Conservation (phyloP, 2,797 vertebrate species). For the Zenarchopterus dispar region DNA sequence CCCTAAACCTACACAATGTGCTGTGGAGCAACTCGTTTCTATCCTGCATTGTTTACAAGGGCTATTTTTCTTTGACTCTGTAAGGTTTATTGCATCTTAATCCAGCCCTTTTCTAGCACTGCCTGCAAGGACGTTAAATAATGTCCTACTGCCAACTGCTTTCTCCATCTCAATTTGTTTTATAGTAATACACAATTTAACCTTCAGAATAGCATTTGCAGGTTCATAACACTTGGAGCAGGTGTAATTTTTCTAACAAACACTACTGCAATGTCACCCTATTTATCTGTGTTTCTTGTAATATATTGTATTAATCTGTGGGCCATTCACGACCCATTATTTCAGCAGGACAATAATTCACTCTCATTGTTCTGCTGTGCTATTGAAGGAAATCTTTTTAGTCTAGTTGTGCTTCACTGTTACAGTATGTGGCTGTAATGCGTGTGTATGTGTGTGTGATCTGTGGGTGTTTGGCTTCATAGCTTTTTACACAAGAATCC, state of each 20-base stretch:
- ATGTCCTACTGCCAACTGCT: slow-evolving; percentile 76
- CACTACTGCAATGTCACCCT: slow-evolving; percentile 84
- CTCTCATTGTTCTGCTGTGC: slow-evolving; percentile 74
- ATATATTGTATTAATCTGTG: slow-evolving; percentile 85
- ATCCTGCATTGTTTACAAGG: slow-evolving; percentile 79
- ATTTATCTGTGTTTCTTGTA: slow-evolving; percentile 86
- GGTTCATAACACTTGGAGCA: slow-evolving; percentile 85
- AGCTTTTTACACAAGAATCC: slow-evolving; percentile 55
- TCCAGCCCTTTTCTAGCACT: slow-evolving; percentile 79
- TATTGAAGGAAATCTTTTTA: slow-evolving; percentile 68
- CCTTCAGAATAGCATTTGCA: slow-evolving; percentile 85
- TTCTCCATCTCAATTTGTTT: slow-evolving; percentile 87
- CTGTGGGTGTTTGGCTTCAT: slow-evolving; percentile 59
- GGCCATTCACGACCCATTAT: slow-evolving; percentile 81
- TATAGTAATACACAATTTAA: slow-evolving; percentile 88
- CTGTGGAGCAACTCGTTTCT: slow-evolving; percentile 68
- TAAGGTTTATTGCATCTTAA: slow-evolving; percentile 82
- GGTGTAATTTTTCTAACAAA: slow-evolving; percentile 88
- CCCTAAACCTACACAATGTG: slow-evolving; percentile 71
- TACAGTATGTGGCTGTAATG: slow-evolving; percentile 39
- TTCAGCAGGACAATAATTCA: slow-evolving; percentile 78
- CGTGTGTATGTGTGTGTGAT: slow-evolving; percentile 45
- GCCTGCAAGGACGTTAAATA: slow-evolving; percentile 83
- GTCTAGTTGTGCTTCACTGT: slow-evolving; percentile 64
- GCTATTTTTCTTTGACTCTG: slow-evolving; percentile 80